Evolutionary conservation across 2,113 vertebrate genomes (phyloP), one percentile per base, ranked within the genome.

Genomic region (Centropus unirufus): DNA sequence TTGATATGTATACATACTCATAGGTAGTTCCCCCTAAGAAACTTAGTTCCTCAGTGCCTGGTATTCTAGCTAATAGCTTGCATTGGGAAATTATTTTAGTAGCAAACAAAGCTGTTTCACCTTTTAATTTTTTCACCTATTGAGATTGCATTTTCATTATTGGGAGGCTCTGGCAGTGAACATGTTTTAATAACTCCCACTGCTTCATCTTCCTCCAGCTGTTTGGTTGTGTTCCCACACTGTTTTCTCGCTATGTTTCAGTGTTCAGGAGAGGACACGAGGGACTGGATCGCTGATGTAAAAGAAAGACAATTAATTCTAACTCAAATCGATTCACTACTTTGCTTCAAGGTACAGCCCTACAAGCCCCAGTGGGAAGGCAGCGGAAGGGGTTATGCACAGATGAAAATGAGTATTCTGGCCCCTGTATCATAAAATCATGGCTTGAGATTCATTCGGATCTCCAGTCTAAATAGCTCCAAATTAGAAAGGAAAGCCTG

Each of bases 151-250:
- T 85, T 79, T 92, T 88, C 21, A 11, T 90, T 47, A 3, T 39
- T 49, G 40, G 22, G 27, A 94, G 57, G 49, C 63, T 91, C 87
- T 91, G 92, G 47, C 73, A 82, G 47, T 42, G 54, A 68, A 51
- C 2, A 0, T 39, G 30, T 75, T 80, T 51, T 83, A 83, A 9
- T 29, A 54, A 80, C 92, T 92, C 72, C 58, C 58, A 54, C 32
- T 51, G 70, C 49, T 90, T 92, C 88, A 85, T 62, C 79, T 79
- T 90, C 44, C 27, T 66, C 54, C 83, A 88, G 89, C 86, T 94
- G 91, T 49, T 92, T 86, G 67, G 67, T 96, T 3, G 0, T 30
- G 72, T 73, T 93, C 86, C 86, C 72, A 83, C 40, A 42, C 34
- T 47, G 14, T 90, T 83, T 90, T 67, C 40, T 67, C 2, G 1